phyloP scores from a whole-genome alignment of 2,113 vertebrate species.

The Pteropus alecto region DNA sequence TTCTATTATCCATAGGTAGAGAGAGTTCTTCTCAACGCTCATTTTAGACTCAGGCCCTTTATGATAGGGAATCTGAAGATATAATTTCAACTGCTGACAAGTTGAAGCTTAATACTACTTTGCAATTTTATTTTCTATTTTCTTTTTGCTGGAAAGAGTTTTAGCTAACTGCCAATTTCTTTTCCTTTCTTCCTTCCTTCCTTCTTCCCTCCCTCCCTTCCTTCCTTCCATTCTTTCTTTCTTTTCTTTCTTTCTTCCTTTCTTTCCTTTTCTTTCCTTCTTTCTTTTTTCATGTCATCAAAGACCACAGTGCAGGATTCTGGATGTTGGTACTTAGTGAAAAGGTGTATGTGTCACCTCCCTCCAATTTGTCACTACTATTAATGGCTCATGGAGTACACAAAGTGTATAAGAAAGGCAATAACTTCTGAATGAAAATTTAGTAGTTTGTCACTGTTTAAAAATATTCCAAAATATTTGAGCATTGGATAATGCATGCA shows the following conservation, averaged over 20 bases:
- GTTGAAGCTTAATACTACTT: neutral
- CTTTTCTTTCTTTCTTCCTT: too few relatives aligned
- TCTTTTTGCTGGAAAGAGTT: neutral
- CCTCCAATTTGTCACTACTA: neutral
- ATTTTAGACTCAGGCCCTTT: neutral
- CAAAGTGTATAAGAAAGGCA: neutral
- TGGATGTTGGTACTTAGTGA: neutral
- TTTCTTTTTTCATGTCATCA: too few relatives aligned
- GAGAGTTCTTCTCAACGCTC: neutral
- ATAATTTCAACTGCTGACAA: neutral
- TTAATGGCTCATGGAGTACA: neutral
- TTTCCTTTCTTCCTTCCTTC: too few relatives aligned
- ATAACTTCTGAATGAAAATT: slow-evolving; percentile 35
- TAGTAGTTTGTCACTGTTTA: neutral
- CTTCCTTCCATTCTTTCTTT: too few relatives aligned
- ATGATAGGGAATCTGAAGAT: neutral
- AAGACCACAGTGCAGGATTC: neutral
- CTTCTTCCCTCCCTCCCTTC: accelerated
- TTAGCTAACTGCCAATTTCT: neutral
- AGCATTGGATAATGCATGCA: neutral
- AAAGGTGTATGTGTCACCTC: neutral
- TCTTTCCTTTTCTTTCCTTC: too few relatives aligned
- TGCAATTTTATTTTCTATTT: slow-evolving; percentile 4
- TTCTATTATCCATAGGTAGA: neutral
- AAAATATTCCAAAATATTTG: neutral